These are phyloP conservation scores for Climacteris rufus DNA, from an alignment of 2,113 vertebrate species.

Conservation along the genomic window DNA sequence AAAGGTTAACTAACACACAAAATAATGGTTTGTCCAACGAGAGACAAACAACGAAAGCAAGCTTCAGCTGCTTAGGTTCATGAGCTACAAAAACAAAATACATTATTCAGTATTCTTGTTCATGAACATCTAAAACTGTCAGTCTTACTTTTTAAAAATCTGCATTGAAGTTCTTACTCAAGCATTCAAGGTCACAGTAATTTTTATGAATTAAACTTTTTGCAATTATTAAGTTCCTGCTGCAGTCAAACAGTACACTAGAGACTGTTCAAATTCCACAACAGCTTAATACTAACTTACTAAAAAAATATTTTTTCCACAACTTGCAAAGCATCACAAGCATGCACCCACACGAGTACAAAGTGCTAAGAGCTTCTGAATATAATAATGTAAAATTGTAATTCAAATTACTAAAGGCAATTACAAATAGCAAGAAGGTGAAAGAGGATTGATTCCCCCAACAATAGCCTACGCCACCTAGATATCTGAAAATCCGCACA, in stretches of 20 bases:
- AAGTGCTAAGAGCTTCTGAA: constrained; percentile 11
- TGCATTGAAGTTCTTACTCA: neutral
- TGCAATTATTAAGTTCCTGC: neutral
- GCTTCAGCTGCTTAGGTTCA: neutral
- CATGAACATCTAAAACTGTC: neutral
- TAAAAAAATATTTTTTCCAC: neutral
- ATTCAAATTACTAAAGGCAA: constrained; percentile 5
- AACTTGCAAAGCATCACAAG: constrained; percentile 48
- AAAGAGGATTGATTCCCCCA: neutral
- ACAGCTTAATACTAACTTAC: constrained; percentile 11
- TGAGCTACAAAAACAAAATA: neutral
- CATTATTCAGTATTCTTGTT: neutral
- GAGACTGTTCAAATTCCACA: constrained; percentile 8
- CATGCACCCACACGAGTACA: constrained; percentile 2
- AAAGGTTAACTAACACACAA: neutral
- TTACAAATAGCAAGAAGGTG: neutral
- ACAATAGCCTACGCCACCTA: neutral
- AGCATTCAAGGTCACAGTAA: neutral
- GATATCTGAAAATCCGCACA: neutral
- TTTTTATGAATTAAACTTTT: constrained; percentile 39
- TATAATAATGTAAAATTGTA: neutral
- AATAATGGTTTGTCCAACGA: neutral
- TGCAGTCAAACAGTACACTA: constrained; percentile 6
- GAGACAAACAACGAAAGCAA: neutral
- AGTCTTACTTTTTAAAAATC: neutral